A percentile compares a stretch with the other conserved stretches of the same genome.
Evolutionary conservation across 2,797 vertebrate genomes (phyloP).

Genomic region (Halcyon badia): DNA sequence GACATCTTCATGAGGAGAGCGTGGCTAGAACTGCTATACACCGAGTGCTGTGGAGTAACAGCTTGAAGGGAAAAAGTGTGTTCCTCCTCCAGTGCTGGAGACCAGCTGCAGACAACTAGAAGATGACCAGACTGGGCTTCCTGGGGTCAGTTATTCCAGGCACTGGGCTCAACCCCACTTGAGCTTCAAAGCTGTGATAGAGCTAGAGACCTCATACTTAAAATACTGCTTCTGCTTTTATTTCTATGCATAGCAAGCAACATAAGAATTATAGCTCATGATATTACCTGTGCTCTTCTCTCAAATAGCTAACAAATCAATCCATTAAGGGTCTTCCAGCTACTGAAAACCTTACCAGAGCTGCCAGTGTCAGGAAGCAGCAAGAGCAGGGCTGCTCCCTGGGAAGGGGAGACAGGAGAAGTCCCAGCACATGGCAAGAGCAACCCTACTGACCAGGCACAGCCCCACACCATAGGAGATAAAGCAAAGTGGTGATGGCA

Average conservation of each 20-base stretch:
- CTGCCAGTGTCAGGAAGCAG: background rate
- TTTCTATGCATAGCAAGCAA: background rate
- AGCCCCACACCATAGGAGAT: rapidly evolving
- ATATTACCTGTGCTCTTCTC: background rate
- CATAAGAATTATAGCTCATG: background rate
- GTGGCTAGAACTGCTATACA: background rate
- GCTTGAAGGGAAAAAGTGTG: background rate
- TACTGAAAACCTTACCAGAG: background rate
- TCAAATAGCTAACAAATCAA: background rate
- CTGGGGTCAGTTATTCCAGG: background rate
- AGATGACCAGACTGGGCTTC: too few relatives aligned
- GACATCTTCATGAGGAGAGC: background rate
- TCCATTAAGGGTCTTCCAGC: background rate
- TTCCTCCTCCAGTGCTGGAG: background rate
- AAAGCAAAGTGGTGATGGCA: background rate
- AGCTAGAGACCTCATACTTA: background rate
- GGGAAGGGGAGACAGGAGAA: background rate
- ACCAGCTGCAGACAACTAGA: background rate
- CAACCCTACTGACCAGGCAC: rapidly evolving
- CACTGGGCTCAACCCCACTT: background rate
- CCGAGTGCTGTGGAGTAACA: background rate
- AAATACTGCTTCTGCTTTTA: background rate
- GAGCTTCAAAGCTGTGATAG: background rate
- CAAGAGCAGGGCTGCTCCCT: background rate
- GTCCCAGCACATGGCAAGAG: background rate